phyloP scores from a whole-genome alignment of 1,140 invertebrate genomes.

The Lutraria rhynchaena region DNA sequence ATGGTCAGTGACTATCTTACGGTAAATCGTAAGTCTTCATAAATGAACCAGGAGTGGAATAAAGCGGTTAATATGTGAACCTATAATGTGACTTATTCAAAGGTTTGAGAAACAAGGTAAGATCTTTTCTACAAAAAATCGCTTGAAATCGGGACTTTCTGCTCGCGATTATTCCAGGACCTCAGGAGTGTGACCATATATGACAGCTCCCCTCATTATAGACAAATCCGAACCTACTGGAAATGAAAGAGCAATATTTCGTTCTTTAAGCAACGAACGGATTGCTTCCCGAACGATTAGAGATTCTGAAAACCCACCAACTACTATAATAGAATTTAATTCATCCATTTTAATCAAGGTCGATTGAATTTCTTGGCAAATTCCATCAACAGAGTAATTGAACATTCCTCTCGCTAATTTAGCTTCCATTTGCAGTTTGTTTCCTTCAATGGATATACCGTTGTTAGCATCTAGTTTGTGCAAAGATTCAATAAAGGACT shows the following conservation, averaged over 20 bases:
- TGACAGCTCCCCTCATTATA: slow-evolving; percentile 17
- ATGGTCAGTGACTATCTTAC: too few relatives aligned
- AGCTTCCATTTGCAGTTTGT: slow-evolving; percentile 29
- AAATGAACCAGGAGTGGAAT: too few relatives aligned
- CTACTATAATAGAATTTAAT: slow-evolving; percentile 36
- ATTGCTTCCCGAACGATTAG: slow-evolving; percentile 41
- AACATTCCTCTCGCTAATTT: slow-evolving; percentile 22
- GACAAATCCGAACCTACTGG: not conserved
- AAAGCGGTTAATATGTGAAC: too few relatives aligned
- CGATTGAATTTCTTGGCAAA: slow-evolving; percentile 23
- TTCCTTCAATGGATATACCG: not conserved
- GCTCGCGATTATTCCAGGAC: not conserved
- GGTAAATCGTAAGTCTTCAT: too few relatives aligned
- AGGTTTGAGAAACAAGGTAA: too few relatives aligned
- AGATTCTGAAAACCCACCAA: slow-evolving; percentile 55
- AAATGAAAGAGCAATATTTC: not conserved
- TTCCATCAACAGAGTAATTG: slow-evolving; percentile 13
- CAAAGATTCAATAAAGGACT: not conserved
- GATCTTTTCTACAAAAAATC: too few relatives aligned
- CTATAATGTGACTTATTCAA: too few relatives aligned
- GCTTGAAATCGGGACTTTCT: slow-evolving; percentile 2
- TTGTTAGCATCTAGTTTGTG: not conserved
- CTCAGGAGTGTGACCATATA: slow-evolving; percentile 12
- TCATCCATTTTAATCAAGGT: not conserved
- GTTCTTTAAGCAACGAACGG: too few relatives aligned